phyloP scores from a whole-genome alignment of 1,140 invertebrate species.

The Cherax quadricarinatus region DNA sequence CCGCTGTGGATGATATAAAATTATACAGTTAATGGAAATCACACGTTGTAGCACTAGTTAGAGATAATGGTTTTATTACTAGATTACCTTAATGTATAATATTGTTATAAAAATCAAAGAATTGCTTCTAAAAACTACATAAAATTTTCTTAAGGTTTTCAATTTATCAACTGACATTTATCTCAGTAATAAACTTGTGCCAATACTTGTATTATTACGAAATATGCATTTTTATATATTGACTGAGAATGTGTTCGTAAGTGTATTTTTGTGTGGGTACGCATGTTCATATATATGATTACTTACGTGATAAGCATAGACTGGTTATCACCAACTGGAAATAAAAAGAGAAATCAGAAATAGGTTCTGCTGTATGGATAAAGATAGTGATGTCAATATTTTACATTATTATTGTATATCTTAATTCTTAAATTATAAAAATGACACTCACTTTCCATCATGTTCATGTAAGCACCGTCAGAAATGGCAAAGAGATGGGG shows the following conservation, averaged over 20 bases:
- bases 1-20: slow-evolving; percentile 75
- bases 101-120: too few relatives aligned
- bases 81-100: too few relatives aligned
- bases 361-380: too few relatives aligned
- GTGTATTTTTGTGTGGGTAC: too few relatives aligned
- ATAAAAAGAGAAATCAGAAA: neutral
- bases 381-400: too few relatives aligned
- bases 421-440: neutral
- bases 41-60: neutral
- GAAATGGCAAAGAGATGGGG: slow-evolving; percentile 99
- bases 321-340: slow-evolving; percentile 43
- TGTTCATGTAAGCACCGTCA: slow-evolving; percentile 99
- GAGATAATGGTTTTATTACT: too few relatives aligned
- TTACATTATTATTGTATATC: too few relatives aligned
- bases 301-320: slow-evolving; percentile 65
- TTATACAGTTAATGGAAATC: neutral
- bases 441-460: slow-evolving; percentile 92
- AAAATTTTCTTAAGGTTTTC: too few relatives aligned
- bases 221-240: neutral
- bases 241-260: neutral
- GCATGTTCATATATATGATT: too few relatives aligned
- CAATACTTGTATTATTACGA: neutral
- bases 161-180: too few relatives aligned
- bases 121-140: too few relatives aligned
- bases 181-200: too few relatives aligned